phyloP scores from a whole-genome alignment of 2,113 vertebrate species.

The Scomber japonicus region DNA sequence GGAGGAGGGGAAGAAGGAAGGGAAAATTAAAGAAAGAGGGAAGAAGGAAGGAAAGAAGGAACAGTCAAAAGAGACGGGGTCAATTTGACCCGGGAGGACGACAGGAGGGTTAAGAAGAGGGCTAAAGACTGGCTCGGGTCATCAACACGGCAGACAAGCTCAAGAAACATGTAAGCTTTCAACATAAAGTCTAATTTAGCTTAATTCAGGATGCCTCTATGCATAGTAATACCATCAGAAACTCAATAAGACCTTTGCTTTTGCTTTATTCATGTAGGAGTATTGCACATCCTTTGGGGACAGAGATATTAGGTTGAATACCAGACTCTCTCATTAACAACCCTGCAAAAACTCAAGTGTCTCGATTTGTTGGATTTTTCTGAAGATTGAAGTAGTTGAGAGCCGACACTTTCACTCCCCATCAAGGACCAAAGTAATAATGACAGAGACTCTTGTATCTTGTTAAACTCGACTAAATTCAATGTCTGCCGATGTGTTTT shows the following conservation, averaged over 20 bases:
- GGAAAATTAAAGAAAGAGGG: too few species aligned
- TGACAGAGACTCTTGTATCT: constrained; percentile 44
- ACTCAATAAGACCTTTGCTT: background rate
- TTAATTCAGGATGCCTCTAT: background rate
- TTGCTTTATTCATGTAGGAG: background rate
- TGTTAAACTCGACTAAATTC: constrained; percentile 18
- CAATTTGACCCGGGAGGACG: too few species aligned
- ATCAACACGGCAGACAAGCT: background rate
- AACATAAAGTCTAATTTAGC: background rate
- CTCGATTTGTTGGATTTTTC: background rate
- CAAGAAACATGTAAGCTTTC: background rate
- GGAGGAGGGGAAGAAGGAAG: too few species aligned
- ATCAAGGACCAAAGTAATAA: constrained; percentile 15
- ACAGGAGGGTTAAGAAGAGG: too few species aligned
- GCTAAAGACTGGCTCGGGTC: too few species aligned
- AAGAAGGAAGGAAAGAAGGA: too few species aligned
- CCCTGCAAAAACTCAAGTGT: background rate
- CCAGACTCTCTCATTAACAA: background rate
- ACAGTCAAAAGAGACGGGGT: too few species aligned
- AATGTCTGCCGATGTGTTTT: constrained; percentile 35
- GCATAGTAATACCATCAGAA: background rate
- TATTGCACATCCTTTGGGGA: background rate
- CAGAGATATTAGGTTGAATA: background rate
- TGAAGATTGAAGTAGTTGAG: background rate
- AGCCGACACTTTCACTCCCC: background rate